Base-by-base conservation (phyloP, 2,888 invertebrate genomes). In the Amiota mariae region DNA sequence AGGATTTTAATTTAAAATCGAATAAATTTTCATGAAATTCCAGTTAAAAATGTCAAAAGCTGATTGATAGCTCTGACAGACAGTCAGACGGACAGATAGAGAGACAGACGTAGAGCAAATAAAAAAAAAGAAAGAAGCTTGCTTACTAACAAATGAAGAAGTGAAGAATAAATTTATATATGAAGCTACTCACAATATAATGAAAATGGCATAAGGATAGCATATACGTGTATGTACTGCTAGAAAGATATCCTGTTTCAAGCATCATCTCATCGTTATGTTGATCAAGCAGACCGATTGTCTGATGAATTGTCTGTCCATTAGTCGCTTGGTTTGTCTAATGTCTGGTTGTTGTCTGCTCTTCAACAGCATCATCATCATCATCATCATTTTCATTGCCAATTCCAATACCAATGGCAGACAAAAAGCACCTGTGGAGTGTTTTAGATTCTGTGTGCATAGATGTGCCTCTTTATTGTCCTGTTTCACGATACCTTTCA, bases 21-120 rank as follows among this genome's bases (percentile, higher is more conserved):
- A 82, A 81, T 86, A 82, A 79, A 87, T 87, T 86, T 87, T 82
- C 81, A 84, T 79, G 80, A 81, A 87, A 86, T 85, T 86, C 86
- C 84, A 84, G 85, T 82, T 84, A 82, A 87, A 87, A 83, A 85
- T 87, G 86, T 87, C 86, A 87, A 87, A 86, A 86, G 78, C 81
- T 87, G 36, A 36, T 36, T 36, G 36, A 36, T 36, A 36, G 36
- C 36, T 36, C 8, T 36, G 36, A 36, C 36, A 36, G 36, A 4
- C 36, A 36, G 36, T 36, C 36, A 36, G 36, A 75, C 80, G 77
- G 82, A 84, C 84, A 82, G 78, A 13, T 61, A 13, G 36, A 77
- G 78, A 10, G 54, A 54, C 13, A 51, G 11, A 8, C 56, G 8
- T 8, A 56, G 12, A 63, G 36, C n/a, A 2, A 54, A 12, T 51